Conservation (phyloP, 2,888 invertebrate species). For the Dynastes tityus region DNA sequence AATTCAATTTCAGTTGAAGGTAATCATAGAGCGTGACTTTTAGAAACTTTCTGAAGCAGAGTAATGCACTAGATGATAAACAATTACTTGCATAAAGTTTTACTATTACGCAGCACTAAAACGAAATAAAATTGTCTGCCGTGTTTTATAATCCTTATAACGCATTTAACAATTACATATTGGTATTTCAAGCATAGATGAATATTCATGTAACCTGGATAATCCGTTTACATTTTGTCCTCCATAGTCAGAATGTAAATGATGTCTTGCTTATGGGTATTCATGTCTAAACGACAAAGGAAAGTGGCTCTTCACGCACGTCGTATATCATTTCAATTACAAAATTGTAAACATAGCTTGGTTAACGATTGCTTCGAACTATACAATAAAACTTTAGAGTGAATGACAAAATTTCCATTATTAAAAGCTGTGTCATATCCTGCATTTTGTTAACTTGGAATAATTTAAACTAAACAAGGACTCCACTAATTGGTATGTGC, state of each 20-base stretch:
- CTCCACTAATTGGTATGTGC: no score
- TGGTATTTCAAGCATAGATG: conserved; percentile 15
- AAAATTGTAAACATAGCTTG: background rate
- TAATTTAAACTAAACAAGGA: no score
- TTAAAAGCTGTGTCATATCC: no score
- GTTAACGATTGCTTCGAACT: conserved; percentile 2
- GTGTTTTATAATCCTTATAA: conserved; percentile 16
- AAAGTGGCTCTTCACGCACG: background rate
- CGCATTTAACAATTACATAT: conserved; percentile 34
- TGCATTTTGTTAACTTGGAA: no score
- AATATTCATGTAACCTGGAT: conserved; percentile 38
- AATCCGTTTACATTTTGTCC: background rate
- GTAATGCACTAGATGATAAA: conserved; percentile 11
- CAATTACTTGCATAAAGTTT: conserved; percentile 39
- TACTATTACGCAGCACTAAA: conserved; percentile 38
- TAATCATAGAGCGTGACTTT: background rate
- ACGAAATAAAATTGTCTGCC: conserved; percentile 3
- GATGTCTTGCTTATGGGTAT: conserved; percentile 4
- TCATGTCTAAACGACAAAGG: conserved; percentile 10
- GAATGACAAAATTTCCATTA: no score
- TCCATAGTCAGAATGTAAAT: conserved; percentile 8
- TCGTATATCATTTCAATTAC: conserved; percentile 22
- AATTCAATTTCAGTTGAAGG: background rate
- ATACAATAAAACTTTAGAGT: no score
- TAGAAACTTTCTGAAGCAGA: background rate